Conservation (phyloP, 1,140 invertebrate genomes). For the Atta colombica region DNA sequence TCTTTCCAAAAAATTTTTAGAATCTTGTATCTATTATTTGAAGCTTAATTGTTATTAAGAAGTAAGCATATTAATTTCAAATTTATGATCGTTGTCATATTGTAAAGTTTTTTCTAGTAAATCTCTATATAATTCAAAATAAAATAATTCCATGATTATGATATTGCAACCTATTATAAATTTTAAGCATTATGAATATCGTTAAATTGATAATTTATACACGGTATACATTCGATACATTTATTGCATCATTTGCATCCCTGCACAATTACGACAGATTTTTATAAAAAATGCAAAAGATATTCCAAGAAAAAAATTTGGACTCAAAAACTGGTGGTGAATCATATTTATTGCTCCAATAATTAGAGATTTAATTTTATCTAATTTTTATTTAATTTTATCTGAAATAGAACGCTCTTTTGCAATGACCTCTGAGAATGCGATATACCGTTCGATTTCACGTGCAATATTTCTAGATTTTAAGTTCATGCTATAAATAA, state of each 20-base stretch:
- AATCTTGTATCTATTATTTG: background rate
- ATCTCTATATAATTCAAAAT: background rate
- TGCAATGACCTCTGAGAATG: slow-evolving; percentile 17
- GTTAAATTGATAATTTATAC: background rate
- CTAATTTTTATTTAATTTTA: background rate
- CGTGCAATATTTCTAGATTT: slow-evolving; percentile 76
- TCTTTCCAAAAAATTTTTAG: background rate
- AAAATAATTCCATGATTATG: background rate
- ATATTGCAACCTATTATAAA: background rate
- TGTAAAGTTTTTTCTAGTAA: slow-evolving; percentile 5
- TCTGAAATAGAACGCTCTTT: slow-evolving; percentile 13
- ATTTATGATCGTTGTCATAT: background rate
- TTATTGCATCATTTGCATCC: background rate
- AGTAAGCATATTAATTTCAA: background rate
- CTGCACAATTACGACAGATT: background rate
- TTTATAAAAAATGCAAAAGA: background rate
- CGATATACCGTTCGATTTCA: slow-evolving; percentile 50
- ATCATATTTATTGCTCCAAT: background rate
- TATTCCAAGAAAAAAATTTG: background rate
- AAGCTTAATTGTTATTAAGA: background rate
- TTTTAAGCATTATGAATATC: background rate
- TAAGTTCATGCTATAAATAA: slow-evolving; percentile 59
- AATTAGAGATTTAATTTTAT: background rate
- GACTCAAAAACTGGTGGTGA: background rate
- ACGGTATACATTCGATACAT: background rate